These are phyloP conservation scores for Siniperca undulata DNA, from an alignment of 2,797 vertebrate species.

Conservation along the genomic window DNA sequence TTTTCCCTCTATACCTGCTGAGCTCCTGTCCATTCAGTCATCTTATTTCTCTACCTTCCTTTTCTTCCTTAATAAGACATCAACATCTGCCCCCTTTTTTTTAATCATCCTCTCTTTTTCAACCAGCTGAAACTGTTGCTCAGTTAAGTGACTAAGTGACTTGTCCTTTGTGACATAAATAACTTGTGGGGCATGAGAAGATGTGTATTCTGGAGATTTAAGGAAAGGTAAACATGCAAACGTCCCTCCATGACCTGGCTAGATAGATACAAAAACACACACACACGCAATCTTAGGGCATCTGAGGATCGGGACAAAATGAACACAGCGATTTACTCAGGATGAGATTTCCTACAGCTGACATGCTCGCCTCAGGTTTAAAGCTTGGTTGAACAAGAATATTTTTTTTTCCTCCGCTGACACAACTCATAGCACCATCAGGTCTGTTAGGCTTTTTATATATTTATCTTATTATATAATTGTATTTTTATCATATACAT, in stretches of 20 bases:
- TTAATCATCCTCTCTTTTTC: constrained; percentile 8
- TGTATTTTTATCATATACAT: background rate
- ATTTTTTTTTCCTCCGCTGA: constrained; percentile 26
- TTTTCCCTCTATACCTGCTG: constrained; percentile 22
- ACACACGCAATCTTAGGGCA: constrained; percentile 37
- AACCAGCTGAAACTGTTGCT: constrained; percentile 8
- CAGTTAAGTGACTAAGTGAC: background rate
- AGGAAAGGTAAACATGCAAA: constrained; percentile 56
- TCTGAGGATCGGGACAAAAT: constrained; percentile 55
- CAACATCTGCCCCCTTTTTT: constrained; percentile 14
- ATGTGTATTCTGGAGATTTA: constrained; percentile 55
- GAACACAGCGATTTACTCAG: constrained; percentile 59
- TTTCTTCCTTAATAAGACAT: constrained; percentile 25
- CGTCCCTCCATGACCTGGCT: constrained; percentile 43
- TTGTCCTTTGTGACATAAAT: constrained; percentile 52
- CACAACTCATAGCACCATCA: constrained; percentile 37
- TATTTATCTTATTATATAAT: no score
- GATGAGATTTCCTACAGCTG: constrained; percentile 67
- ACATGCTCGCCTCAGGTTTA: constrained; percentile 71
- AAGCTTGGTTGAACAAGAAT: constrained; percentile 49
- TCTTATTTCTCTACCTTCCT: background rate
- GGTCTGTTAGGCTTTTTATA: constrained; percentile 15
- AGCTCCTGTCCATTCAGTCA: constrained; percentile 11
- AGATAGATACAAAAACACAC: constrained; percentile 18
- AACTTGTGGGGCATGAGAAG: constrained; percentile 47